Evolutionary conservation across 1,140 invertebrate genomes (phyloP).

Genomic region (roundworm (Caenorhabditis elegans)): DNA sequence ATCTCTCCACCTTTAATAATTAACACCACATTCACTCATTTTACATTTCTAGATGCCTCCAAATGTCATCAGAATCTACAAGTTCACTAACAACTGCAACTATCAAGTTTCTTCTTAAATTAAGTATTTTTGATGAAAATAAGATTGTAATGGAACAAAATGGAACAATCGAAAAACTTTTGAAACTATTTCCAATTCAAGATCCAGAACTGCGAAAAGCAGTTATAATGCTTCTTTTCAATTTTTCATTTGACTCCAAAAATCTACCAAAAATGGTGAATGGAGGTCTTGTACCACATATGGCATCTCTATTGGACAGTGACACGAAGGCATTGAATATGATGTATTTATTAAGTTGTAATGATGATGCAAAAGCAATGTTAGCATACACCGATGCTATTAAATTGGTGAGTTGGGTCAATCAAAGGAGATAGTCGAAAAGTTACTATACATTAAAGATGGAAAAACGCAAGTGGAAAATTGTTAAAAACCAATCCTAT

Average conservation of each 20-base stretch:
- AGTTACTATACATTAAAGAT: too few relatives aligned
- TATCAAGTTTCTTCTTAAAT: constrained; percentile 88
- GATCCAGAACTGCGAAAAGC: constrained; percentile 79
- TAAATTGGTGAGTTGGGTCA: constrained; percentile 75
- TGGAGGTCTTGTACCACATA: constrained; percentile 82
- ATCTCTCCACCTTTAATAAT: too few relatives aligned
- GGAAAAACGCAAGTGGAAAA: too few relatives aligned
- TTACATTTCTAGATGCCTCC: constrained; percentile 74
- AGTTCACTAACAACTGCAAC: constrained; percentile 84
- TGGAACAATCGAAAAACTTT: not conserved
- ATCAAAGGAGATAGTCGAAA: too few relatives aligned
- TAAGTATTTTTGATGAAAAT: constrained; percentile 90
- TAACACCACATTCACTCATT: not conserved
- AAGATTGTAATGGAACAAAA: constrained; percentile 80
- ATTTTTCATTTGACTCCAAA: constrained; percentile 92
- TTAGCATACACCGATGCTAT: constrained; percentile 93
- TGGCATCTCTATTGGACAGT: constrained; percentile 83
- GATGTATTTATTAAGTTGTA: constrained; percentile 90
- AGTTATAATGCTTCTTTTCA: constrained; percentile 84
- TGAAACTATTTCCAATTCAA: constrained; percentile 58
- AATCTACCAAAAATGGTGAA: constrained; percentile 85
- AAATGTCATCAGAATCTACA: constrained; percentile 70
- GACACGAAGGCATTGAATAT: constrained; percentile 85
- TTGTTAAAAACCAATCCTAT: too few relatives aligned
- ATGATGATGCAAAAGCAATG: constrained; percentile 89